Evolutionary conservation across 2,797 vertebrate genomes (phyloP).

Genomic region (Orientallactaga sibirica): DNA sequence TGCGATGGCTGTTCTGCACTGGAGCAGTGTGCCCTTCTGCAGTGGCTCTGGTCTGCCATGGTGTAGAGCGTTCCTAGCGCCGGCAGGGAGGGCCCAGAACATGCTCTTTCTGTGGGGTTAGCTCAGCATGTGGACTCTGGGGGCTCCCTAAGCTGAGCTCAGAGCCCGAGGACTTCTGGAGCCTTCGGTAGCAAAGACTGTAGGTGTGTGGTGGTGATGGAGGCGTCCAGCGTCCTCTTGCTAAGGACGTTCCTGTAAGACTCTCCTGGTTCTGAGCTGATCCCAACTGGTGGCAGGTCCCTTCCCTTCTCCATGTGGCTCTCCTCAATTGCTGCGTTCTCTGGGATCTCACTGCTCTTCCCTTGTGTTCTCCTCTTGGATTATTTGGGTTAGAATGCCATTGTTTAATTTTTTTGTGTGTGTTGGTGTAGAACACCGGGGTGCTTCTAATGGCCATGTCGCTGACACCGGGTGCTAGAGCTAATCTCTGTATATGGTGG

Average conservation of each 20-base stretch:
- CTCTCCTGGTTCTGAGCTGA: background rate
- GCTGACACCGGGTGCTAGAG: background rate
- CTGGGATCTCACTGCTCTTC: background rate
- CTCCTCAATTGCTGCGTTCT: too few relatives aligned
- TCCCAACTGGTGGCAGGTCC: background rate
- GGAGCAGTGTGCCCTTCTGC: background rate
- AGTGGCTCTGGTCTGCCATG: background rate
- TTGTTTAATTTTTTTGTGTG: background rate
- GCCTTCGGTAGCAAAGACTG: background rate
- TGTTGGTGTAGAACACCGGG: too few relatives aligned
- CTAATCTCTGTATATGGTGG: constrained; percentile 45
- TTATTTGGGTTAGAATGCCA: background rate
- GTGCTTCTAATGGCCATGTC: background rate
- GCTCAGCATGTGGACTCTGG: background rate
- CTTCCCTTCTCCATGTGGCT: background rate
- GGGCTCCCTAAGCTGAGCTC: background rate
- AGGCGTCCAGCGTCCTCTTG: too few relatives aligned
- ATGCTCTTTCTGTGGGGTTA: background rate
- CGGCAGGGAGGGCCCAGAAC: too few relatives aligned
- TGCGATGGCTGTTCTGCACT: too few relatives aligned
- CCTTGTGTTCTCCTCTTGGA: background rate
- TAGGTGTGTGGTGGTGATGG: background rate
- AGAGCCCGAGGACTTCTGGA: background rate
- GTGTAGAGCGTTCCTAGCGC: background rate
- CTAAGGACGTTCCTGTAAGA: background rate